Base-by-base conservation (phyloP, 2,797 vertebrate species). In the Ataeniobius toweri region DNA sequence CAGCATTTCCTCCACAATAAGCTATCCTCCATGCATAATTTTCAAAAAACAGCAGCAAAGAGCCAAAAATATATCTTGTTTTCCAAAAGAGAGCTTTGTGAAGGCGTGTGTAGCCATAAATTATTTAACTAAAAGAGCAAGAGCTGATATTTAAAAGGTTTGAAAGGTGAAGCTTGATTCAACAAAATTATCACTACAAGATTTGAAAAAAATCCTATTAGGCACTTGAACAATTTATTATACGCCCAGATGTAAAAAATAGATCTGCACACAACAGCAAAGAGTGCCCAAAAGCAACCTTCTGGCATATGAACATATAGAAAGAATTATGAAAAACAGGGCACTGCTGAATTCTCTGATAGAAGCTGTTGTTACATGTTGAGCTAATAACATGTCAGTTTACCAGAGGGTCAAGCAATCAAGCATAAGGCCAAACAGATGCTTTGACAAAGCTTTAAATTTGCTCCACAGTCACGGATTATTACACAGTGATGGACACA, bases 371-470 rank as follows among this genome's bases (percentile, higher is more conserved):
- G 41, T 69, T 86, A 53, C 55, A 78, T 67, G 75, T 74, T 79
- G 39, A 83, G 77, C 48, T 89, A 89, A 93, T 91, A 90, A 87
- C 61, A 84, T 3, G 39, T 79, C 71, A 82, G 41, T 79, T 36
- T 61, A 84, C 71, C 24, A 16, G 22, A 79, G 69, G 83, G 82
- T 83, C 80, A 71, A 16, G 81, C 84, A 88, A 91, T 91, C 78
- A 82, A 80, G 83, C 72, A 58, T 51, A 85, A 84, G 80, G 79
- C 53, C 73, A 74, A 56, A 75, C 4, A 46, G 76, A 70, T 44
- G 61, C 61, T 76, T 41, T 80, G 82, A 84, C 80, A 80, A 48
- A 56, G 56, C 74, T 46, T 80, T 67, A 31, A 72, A 88, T 72
- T 68, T 59, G 50, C 72, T 82, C 72, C 77, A 74, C 63, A 70